These are phyloP conservation scores for Tapera naevia DNA, from an alignment of 2,797 vertebrate genomes.

Conservation along the genomic window DNA sequence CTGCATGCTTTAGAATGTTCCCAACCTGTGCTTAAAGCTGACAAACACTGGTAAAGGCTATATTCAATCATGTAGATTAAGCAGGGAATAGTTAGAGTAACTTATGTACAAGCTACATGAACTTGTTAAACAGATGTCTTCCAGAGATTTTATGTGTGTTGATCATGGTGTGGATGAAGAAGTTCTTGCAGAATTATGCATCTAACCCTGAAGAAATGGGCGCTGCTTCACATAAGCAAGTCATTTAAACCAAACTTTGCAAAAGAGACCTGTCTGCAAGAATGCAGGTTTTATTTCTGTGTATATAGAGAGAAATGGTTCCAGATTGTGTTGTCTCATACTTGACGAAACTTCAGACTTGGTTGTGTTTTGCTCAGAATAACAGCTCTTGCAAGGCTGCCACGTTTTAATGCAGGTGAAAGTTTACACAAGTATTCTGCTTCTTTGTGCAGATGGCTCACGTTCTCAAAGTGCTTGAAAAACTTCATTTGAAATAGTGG, in stretches of 20 bases:
- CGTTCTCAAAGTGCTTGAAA: not conserved
- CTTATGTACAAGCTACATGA: not conserved
- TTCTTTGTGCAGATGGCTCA: not conserved
- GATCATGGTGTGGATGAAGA: not conserved
- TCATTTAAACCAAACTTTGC: not conserved
- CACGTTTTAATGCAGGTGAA: not conserved
- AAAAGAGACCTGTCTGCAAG: not conserved
- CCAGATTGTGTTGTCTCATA: not conserved
- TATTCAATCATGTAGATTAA: not conserved
- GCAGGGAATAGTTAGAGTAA: not conserved
- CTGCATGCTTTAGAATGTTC: not conserved
- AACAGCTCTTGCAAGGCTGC: not conserved
- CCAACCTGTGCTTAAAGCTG: not conserved
- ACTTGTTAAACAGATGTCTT: not conserved
- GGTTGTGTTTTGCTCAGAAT: not conserved
- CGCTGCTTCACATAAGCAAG: not conserved
- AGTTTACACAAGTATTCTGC: not conserved
- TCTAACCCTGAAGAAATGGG: not conserved
- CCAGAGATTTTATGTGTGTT: not conserved
- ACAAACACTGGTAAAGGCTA: not conserved
- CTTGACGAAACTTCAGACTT: not conserved
- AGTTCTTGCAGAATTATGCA: not conserved
- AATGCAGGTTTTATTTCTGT: not conserved
- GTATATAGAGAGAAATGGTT: not conserved
- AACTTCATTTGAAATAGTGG: not conserved